Percentiles rank a stretch among this genome's conserved stretches.
These are phyloP conservation scores for Abrostola triplasia DNA, from an alignment of 2,888 invertebrate species.

Conservation along the genomic window DNA sequence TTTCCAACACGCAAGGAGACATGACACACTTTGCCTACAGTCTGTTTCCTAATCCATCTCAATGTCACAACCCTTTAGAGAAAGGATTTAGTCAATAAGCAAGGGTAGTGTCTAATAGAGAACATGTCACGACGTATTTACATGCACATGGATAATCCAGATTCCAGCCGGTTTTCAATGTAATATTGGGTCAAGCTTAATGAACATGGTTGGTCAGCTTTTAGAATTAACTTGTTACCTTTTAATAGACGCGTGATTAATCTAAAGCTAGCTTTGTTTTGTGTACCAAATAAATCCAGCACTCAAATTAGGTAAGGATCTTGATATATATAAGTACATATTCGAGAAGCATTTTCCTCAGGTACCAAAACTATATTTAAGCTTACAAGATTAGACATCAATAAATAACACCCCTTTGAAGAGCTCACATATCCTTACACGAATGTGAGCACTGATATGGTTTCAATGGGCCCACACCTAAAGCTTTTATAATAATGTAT, in stretches of 20 bases:
- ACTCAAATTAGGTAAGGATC: too few relatives aligned
- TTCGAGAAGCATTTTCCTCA: too few relatives aligned
- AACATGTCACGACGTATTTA: slow-evolving; percentile 27
- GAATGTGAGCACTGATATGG: slow-evolving; percentile 23
- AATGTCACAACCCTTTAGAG: slow-evolving; percentile 36
- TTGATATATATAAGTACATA: too few relatives aligned
- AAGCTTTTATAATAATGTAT: slow-evolving; percentile 35
- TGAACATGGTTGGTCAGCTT: slow-evolving; percentile 29
- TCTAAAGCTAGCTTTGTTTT: neutral
- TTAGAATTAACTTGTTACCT: slow-evolving; percentile 14
- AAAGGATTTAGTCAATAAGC: slow-evolving; percentile 37
- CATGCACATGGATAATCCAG: slow-evolving; percentile 27
- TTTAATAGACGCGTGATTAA: neutral
- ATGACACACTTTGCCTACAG: slow-evolving; percentile 30
- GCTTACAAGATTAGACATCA: neutral
- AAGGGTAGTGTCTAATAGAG: slow-evolving; percentile 18
- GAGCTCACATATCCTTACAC: slow-evolving; percentile 7
- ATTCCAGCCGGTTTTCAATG: slow-evolving; percentile 35
- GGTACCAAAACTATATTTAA: neutral
- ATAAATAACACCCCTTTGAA: neutral
- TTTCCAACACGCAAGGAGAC: slow-evolving; percentile 11
- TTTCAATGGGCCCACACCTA: slow-evolving; percentile 36
- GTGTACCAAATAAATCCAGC: too few relatives aligned
- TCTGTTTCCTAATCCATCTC: slow-evolving; percentile 36
- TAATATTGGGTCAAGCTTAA: slow-evolving; percentile 26